These are phyloP conservation scores for Indri indri DNA, from an alignment of 2,113 vertebrate species.

Conservation along the genomic window DNA sequence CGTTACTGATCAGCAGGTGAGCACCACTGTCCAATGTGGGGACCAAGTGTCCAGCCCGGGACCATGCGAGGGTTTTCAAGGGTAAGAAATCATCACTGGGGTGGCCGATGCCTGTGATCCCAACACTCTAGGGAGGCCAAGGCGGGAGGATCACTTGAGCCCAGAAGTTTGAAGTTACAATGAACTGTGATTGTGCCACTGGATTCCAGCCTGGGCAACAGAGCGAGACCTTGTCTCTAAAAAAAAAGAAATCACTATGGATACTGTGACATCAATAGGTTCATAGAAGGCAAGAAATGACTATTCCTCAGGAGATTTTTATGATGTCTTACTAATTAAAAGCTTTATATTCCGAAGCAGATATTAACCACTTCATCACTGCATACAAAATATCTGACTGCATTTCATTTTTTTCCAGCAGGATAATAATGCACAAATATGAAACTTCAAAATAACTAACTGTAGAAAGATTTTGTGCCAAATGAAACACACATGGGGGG, in stretches of 20 bases:
- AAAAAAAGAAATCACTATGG: background rate
- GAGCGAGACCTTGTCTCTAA: background rate
- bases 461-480: background rate
- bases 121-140: background rate
- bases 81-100: background rate
- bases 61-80: background rate
- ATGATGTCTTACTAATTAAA: background rate
- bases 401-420: background rate
- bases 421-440: fast-evolving
- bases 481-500: background rate
- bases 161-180: background rate
- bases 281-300: background rate
- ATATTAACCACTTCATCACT: background rate
- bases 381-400: background rate
- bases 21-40: too few species aligned
- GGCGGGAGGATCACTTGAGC: background rate
- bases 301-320: fast-evolving
- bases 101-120: background rate
- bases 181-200: background rate
- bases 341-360: background rate
- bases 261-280: fast-evolving
- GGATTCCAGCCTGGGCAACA: background rate
- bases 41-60: background rate
- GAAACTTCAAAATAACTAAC: background rate
- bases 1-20: fast-evolving